Evolutionary conservation across 2,113 vertebrate genomes (phyloP), one percentile per base, ranked within the genome.

Genomic region (Neolamprologus toae): DNA sequence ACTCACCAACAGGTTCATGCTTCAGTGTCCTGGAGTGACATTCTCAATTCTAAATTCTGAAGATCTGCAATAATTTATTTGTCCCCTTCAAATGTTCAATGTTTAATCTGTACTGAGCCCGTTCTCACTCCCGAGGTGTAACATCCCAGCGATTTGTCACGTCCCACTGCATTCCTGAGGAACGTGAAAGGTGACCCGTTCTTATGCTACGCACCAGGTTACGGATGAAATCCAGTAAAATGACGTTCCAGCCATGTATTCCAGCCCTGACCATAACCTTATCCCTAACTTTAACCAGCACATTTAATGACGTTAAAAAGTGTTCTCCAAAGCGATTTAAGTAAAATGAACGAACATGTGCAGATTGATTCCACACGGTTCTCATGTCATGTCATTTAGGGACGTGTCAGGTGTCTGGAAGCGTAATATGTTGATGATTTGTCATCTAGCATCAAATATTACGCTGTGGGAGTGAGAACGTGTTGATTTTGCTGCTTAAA

Each of bases 321-420:
- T 57, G 7, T 57, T 9, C 3, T 16, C 7, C 12, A 14, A 28
- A 57, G 1, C 0, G 3, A 57, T 57, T 26, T 57, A 57, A 57
- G 54, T 57, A 57, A 57, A 26, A 57, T 0, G 12, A 55, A 26
- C 2, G 21, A 55, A 8, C 7, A 55, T 28, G 54, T 57, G 12
- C 23, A 57, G 54, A 57, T 2, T 57, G 12, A 57, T 8, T 57
- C 54, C 54, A 57, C 13, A 16, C 1, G 1, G 54, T 57, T 57
- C 23, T 57, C 54, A 28, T 57, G 23, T 55, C 37, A 42, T 42
- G 7, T 28, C 23, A 0, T 28, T 57, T 57, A 57, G 13, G 55
- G 21, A 55, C 7, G 7, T 28, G 7, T 28, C 0, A 4, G 4
- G 55, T 59, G 23, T 0, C 55, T 3, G 0, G 23, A 57, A 28